phyloP scores from a whole-genome alignment of 2,113 vertebrate genomes.

The Narcine bancroftii region DNA sequence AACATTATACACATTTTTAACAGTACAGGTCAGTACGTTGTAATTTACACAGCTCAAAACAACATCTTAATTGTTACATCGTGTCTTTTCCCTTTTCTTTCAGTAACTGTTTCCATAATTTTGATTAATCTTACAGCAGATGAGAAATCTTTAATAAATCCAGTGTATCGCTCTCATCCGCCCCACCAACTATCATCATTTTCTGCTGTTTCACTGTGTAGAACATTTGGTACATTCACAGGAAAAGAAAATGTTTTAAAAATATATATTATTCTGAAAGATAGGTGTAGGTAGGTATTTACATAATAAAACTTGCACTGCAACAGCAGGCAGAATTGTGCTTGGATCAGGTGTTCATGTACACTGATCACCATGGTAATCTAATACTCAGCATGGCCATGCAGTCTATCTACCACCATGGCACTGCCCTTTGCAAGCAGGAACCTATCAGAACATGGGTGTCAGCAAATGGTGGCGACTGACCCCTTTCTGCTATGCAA shows the following conservation, averaged over 20 bases:
- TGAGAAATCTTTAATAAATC: slow-evolving; percentile 11
- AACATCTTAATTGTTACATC: background rate
- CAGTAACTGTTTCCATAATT: background rate
- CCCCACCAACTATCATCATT: background rate
- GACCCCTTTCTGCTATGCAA: background rate
- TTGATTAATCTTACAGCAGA: slow-evolving; percentile 12
- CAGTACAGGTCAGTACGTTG: slow-evolving; percentile 14
- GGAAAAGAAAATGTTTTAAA: background rate
- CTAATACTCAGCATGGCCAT: background rate
- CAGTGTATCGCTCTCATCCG: background rate
- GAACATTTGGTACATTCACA: slow-evolving; percentile 7
- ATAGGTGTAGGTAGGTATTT: background rate
- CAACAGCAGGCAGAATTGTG: background rate
- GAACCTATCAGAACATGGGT: background rate
- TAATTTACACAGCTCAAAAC: background rate
- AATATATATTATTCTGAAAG: slow-evolving; percentile 21
- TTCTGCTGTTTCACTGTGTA: background rate
- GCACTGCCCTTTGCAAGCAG: background rate
- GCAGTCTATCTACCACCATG: background rate
- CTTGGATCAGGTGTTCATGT: background rate
- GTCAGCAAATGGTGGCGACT: background rate
- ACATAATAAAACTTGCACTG: background rate
- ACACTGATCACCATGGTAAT: background rate
- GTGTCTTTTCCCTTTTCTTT: background rate
- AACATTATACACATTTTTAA: slow-evolving; percentile 13